Conservation (phyloP, 1,140 invertebrate genomes). For the Sminthurinus signatus region DNA sequence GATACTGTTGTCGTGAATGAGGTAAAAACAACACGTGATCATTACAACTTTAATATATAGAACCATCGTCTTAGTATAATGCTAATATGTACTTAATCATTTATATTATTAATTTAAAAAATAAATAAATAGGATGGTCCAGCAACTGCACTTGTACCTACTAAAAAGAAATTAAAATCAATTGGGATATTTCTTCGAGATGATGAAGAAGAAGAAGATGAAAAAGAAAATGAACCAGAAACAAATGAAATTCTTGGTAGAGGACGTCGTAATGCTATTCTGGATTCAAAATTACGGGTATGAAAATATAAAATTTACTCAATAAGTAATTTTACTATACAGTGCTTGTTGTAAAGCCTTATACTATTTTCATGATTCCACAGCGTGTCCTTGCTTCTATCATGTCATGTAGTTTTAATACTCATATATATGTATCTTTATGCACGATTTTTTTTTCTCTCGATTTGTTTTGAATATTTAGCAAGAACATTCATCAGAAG, state of each 20-base stretch:
- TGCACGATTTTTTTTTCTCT: no score
- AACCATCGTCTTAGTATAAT: no score
- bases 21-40: constrained; percentile 49
- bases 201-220: constrained; percentile 64
- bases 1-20: constrained; percentile 94
- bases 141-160: constrained; percentile 80
- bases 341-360: no score
- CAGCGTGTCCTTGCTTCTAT: no score
- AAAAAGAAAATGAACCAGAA: constrained; percentile 63
- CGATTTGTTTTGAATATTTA: constrained; percentile 45
- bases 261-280: constrained; percentile 84
- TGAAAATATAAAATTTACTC: no score
- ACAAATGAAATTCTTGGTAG: constrained; percentile 59
- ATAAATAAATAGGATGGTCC: constrained; percentile 61
- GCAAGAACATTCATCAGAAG: constrained; percentile 90
- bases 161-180: constrained; percentile 93
- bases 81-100: no score
- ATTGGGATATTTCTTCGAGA: constrained; percentile 94
- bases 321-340: no score
- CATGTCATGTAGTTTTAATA: no score
- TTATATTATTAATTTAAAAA: no score
- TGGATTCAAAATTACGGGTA: constrained; percentile 89
- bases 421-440: constrained; percentile 8
- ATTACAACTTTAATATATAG: no score
- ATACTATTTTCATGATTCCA: no score